Evolutionary conservation across 2,113 vertebrate genomes (phyloP).

Genomic region (Lutjanus erythropterus): DNA sequence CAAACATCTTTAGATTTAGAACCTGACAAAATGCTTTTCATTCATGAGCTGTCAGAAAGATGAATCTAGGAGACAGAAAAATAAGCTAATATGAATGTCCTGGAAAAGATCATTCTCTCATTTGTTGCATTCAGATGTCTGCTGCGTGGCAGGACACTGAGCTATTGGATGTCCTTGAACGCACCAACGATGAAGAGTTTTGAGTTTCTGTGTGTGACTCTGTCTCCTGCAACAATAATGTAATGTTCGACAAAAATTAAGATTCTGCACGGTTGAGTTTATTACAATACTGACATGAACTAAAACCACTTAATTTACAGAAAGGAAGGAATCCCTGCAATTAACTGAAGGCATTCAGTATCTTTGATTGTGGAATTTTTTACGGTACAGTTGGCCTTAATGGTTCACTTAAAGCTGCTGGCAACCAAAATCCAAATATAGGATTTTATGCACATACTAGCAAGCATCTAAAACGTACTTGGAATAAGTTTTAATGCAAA

Average conservation of each 20-base stretch:
- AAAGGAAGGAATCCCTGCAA: neutral
- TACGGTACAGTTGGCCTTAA: too few relatives aligned
- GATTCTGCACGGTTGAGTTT: neutral
- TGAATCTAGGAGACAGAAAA: conserved; percentile 2
- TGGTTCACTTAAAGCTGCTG: too few relatives aligned
- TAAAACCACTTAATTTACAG: neutral
- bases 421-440: too few relatives aligned
- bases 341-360: neutral
- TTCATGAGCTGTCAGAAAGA: conserved; percentile 22
- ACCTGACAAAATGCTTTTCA: neutral
- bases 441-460: too few relatives aligned
- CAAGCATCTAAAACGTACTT: too few relatives aligned
- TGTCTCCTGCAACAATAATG: neutral
- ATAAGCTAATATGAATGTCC: neutral
- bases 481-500: too few relatives aligned
- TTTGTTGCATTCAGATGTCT: conserved; percentile 6
- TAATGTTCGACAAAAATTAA: neutral
- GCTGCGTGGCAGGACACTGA: conserved; percentile 1
- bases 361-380: neutral
- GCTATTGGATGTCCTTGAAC: conserved; percentile 19
- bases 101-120: neutral
- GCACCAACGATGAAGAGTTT: neutral
- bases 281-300: neutral
- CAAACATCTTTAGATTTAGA: conserved; percentile 5
- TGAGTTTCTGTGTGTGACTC: neutral